phyloP scores from a whole-genome alignment of 2,888 invertebrate species.

The Drosophila anceps region DNA sequence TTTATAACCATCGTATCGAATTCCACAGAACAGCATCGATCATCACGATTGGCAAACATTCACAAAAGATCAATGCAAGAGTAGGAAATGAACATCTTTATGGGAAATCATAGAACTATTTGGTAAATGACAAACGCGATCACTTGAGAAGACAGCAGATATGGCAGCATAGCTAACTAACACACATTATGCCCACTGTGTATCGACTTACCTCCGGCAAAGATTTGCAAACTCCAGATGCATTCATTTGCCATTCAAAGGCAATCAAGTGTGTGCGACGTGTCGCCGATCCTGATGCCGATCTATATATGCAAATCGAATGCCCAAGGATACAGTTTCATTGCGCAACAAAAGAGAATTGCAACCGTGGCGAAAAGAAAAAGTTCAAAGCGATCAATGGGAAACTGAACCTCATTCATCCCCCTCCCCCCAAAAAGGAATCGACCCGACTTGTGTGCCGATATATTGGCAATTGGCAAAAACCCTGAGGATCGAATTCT shows the following conservation, averaged over 20 bases:
- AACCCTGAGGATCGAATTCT: conserved; percentile 55
- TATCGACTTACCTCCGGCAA: conserved; percentile 61
- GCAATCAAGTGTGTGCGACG: conserved; percentile 72
- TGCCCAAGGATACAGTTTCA: conserved; percentile 67
- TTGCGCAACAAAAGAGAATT: conserved; percentile 70
- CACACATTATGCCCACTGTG: conserved; percentile 37
- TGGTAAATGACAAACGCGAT: conserved; percentile 43
- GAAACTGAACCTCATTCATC: conserved; percentile 17
- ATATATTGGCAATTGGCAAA: conserved; percentile 56
- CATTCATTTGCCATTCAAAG: conserved; percentile 73
- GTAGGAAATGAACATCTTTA: conserved; percentile 50
- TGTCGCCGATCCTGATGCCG: conserved; percentile 53
- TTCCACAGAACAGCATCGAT: background rate
- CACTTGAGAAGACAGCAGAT: conserved; percentile 51
- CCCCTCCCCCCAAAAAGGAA: background rate
- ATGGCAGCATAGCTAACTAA: conserved; percentile 43
- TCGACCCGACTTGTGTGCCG: conserved; percentile 25
- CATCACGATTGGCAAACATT: background rate
- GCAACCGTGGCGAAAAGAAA: conserved; percentile 75
- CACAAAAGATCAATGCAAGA: conserved; percentile 35
- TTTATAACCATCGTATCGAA: background rate
- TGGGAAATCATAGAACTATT: conserved; percentile 3
- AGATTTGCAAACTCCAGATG: conserved; percentile 52
- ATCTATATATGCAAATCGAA: conserved; percentile 65
- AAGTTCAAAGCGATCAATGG: conserved; percentile 35